Base-by-base conservation (phyloP, 2,113 vertebrate species). In the Anguilla japonica region DNA sequence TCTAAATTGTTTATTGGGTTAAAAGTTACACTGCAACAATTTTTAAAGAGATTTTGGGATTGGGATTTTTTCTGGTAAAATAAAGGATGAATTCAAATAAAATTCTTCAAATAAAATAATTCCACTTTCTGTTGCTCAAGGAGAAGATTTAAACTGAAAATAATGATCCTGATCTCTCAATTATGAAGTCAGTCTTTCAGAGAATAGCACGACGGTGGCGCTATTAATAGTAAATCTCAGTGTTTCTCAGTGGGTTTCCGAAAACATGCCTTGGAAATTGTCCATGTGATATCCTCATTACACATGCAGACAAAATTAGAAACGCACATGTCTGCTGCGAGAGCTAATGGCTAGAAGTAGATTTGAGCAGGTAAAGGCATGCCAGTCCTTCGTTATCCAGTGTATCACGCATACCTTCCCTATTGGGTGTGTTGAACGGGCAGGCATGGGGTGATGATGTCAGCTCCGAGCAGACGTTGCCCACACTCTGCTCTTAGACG, bases 341-440 rank as follows among this genome's bases (percentile, higher is more conserved):
- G 26, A 46, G 40, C 7, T 86, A 60, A 67, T n/a, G 56, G 79
- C 40, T 22, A 26, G 41, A 81, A 63, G 79, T 43, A 34, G 79
- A 86, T 79, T 8, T 13, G 16, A 81, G 84, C 91, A 88, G 87
- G 86, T 71, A 81, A 34, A 81, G 83, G 14, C 82, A 87, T 56
- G 80, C 83, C 79, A 11, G 5, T 40, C 18, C 50, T 50, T 78
- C 67, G 79, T 22, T 16, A 82, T 83, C 79, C 79, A 39, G 83
- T 41, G 60, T 87, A 60, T 82, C 43, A 60, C 16, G 26, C 83
- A 87, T 87, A 46, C 63, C 71, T 78, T 41, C 13, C 82, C 20
- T 87, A 82, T 83, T 56, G 63, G 56, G 67, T 79, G 75, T 84
- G 41, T 67, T 84, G 78, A 85, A 40, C 26, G 39, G 8, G 46